Percentiles rank a stretch among this genome's conserved stretches.
Conservation (phyloP, 2,113 vertebrate species). For the Cephalopterus ornatus region DNA sequence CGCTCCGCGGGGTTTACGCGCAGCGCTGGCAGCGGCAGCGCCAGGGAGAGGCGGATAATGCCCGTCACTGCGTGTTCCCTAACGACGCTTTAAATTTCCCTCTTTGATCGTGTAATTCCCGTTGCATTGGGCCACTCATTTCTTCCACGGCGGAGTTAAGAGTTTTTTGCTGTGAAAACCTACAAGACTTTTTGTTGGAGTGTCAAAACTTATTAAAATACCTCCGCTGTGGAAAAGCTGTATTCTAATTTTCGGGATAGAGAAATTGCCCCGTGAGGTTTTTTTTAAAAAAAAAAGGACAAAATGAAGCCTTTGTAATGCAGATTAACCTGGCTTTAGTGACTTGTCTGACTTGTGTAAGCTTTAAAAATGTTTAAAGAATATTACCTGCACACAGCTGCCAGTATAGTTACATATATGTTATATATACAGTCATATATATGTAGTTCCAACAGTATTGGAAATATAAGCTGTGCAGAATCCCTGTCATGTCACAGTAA, state of each 20-base stretch:
- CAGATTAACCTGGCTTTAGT: not conserved
- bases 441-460: no score
- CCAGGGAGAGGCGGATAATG: no score
- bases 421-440: no score
- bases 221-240: not conserved
- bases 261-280: not conserved
- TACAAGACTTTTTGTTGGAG: no score
- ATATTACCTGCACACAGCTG: not conserved
- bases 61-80: fast-evolving
- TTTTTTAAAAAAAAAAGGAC: not conserved
- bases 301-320: not conserved
- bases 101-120: fast-evolving
- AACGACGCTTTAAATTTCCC: not conserved
- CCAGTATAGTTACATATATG: no score
- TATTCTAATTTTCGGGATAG: not conserved
- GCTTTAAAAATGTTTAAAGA: not conserved
- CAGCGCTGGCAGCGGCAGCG: fast-evolving
- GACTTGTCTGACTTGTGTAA: not conserved
- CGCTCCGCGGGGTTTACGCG: fast-evolving
- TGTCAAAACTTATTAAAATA: not conserved
- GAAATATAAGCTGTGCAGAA: not conserved
- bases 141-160: not conserved
- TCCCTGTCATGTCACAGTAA: not conserved
- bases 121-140: fast-evolving
- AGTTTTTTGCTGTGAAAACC: not conserved